Evolutionary conservation across 2,888 invertebrate genomes (phyloP).

Genomic region (Crioceris asparagi): DNA sequence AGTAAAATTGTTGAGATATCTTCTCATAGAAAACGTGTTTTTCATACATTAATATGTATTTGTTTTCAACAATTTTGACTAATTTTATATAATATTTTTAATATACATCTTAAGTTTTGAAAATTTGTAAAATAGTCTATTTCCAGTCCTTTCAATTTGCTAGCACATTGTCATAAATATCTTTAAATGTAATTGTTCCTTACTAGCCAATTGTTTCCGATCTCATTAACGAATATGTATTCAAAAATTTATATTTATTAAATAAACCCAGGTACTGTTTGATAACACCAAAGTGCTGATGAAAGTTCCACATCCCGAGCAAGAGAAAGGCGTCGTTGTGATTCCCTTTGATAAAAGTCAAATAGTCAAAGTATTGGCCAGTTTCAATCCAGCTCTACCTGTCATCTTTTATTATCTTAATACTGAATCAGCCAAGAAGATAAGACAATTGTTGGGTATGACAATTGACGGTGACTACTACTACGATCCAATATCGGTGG

Average conservation of each 20-base stretch:
- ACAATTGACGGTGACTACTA: constrained; percentile 40
- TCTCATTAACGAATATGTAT: background rate
- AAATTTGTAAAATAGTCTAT: too few species aligned
- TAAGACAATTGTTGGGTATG: constrained; percentile 64
- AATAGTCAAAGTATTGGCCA: constrained; percentile 64
- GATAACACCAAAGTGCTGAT: constrained; percentile 36
- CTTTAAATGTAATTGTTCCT: too few species aligned
- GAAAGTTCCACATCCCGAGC: constrained; percentile 48
- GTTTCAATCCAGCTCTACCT: constrained; percentile 65
- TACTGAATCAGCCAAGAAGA: constrained; percentile 53
- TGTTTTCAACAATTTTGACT: too few species aligned
- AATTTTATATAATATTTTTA: too few species aligned
- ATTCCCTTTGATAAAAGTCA: constrained; percentile 58
- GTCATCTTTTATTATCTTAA: constrained; percentile 72
- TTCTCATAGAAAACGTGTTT: too few species aligned
- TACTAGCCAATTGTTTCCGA: too few species aligned
- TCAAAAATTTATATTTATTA: constrained; percentile 1
- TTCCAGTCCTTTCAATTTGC: too few species aligned
- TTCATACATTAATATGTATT: too few species aligned
- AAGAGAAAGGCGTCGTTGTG: constrained; percentile 45
- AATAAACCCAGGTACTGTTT: background rate
- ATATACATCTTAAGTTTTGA: too few species aligned
- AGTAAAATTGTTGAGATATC: too few species aligned
- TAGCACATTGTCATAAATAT: too few species aligned
- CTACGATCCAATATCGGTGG: constrained; percentile 48